phyloP scores from a whole-genome alignment of 2,113 vertebrate species.

The Cyphomyrus plagiostoma region DNA sequence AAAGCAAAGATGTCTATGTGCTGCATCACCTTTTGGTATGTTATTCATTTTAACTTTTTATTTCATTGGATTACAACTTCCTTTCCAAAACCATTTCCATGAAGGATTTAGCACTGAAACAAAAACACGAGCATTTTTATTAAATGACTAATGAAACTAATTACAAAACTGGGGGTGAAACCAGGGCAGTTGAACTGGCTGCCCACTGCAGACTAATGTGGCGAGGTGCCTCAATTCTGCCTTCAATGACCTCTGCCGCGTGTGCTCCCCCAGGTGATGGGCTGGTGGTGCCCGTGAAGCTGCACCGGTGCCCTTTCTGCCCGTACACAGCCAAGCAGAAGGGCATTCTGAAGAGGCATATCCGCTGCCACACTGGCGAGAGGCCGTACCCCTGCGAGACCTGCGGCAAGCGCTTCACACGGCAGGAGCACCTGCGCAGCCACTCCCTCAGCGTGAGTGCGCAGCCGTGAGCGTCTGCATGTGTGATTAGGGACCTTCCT shows the following conservation, averaged over 20 bases:
- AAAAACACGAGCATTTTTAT: not conserved
- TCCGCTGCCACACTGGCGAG: conserved; percentile 93
- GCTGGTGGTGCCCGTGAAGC: conserved; percentile 84
- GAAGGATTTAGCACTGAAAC: not conserved
- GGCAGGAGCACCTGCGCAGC: conserved; percentile 91
- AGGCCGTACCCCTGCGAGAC: conserved; percentile 89
- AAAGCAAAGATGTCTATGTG: too few species aligned
- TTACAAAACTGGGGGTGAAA: not conserved
- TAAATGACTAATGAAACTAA: not conserved
- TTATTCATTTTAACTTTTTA: not conserved
- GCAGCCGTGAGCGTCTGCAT: not conserved
- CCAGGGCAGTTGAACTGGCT: not conserved
- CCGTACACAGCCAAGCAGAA: conserved; percentile 97
- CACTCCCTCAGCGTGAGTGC: conserved; percentile 82
- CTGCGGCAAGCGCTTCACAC: conserved; percentile 89
- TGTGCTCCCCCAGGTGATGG: conserved; percentile 70
- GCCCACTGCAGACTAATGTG: not conserved
- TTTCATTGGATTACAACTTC: not conserved
- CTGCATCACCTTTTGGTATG: not conserved
- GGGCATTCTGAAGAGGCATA: conserved; percentile 90
- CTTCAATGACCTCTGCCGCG: not conserved
- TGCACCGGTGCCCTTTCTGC: conserved; percentile 94
- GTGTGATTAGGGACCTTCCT: not conserved
- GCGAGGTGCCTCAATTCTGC: not conserved
- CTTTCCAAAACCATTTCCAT: not conserved